phyloP scores from a whole-genome alignment of 1,140 invertebrate species.

The Procambarus clarkii region DNA sequence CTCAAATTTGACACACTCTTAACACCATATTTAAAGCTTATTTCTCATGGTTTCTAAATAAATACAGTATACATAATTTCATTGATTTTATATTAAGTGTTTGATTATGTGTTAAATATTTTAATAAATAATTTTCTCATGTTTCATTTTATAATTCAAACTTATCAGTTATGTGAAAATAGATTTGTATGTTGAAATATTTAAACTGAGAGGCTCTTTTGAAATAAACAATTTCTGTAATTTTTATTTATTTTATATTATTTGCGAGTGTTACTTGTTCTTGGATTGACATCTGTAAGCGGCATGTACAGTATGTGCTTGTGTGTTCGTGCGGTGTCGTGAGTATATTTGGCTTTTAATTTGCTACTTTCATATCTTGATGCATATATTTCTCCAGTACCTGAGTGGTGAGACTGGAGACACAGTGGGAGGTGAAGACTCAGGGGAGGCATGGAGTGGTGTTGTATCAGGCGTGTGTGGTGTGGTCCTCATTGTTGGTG shows the following conservation, averaged over 20 bases:
- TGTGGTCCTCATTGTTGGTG: conserved; percentile 47
- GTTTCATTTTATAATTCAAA: not conserved
- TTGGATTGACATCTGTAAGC: not conserved
- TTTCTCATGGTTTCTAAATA: not conserved
- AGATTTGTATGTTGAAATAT: no score
- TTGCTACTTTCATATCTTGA: no score
- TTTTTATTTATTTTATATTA: not conserved
- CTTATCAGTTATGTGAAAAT: not conserved
- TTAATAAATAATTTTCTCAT: not conserved
- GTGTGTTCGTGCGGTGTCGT: not conserved
- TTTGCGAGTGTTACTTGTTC: not conserved
- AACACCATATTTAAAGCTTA: not conserved
- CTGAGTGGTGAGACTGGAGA: conserved; percentile 54
- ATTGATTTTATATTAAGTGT: not conserved
- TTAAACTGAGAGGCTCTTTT: not conserved
- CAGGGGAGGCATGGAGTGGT: conserved; percentile 60
- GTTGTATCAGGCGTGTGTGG: conserved; percentile 54
- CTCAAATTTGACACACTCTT: not conserved
- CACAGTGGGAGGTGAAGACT: conserved; percentile 37
- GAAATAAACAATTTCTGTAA: not conserved
- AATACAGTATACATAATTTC: not conserved
- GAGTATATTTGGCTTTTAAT: no score
- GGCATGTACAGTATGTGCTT: not conserved
- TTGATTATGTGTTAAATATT: not conserved
- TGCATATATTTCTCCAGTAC: conserved; percentile 28